These are phyloP conservation scores for Monodelphis domestica DNA, from an alignment of 2,797 vertebrate species.

Conservation along the genomic window DNA sequence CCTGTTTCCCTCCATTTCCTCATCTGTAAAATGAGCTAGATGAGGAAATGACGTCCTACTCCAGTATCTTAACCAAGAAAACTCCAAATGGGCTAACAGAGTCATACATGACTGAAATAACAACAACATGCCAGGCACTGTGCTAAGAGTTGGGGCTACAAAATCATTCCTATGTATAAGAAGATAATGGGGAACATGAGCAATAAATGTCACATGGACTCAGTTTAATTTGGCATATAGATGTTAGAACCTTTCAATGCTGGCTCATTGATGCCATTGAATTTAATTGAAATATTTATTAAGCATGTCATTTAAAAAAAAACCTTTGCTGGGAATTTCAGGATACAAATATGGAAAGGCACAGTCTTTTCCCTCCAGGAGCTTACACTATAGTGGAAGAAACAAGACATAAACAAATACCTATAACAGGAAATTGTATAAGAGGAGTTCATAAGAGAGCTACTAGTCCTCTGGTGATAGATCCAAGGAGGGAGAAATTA, in stretches of 20 bases:
- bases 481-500: neutral
- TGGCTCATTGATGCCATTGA: neutral
- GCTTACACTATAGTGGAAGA: neutral
- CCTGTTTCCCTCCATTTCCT: too few relatives aligned
- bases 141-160: neutral
- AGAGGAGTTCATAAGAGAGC: neutral
- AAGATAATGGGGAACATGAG: neutral
- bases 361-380: neutral
- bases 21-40: too few relatives aligned
- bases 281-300: neutral
- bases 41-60: too few relatives aligned
- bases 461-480: neutral
- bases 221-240: neutral
- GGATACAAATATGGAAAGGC: neutral
- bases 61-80: too few relatives aligned
- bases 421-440: neutral
- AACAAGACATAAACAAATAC: neutral
- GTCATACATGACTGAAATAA: too few relatives aligned
- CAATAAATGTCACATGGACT: neutral
- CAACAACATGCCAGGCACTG: neutral
- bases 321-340: neutral
- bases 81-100: too few relatives aligned
- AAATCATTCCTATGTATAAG: neutral
- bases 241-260: neutral
- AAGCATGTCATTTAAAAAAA: neutral